A percentile compares a stretch with the other conserved stretches of the same genome.
These are phyloP conservation scores for human DNA, from an alignment of 2,113 vertebrate species.

Conservation along the genomic window GRCh38 chr5:2990001-2990500, in stretches of 20 bases:
- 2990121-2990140: background rate
- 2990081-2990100: background rate
- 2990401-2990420: background rate
- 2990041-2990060: background rate
- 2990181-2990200: background rate
- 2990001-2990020: background rate
- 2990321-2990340: background rate
- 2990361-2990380: background rate
- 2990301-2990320: background rate
- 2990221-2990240: background rate
- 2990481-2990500: background rate
- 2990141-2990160: background rate
- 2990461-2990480: background rate
- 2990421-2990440: background rate
- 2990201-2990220: background rate
- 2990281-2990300: background rate
- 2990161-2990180: background rate
- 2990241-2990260: background rate
- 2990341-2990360: background rate
- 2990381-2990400: accelerated
- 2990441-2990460: background rate
- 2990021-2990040: background rate
- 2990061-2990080: accelerated
- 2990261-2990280: background rate
- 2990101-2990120: accelerated